phyloP scores from a whole-genome alignment of 1,140 invertebrate species.

The Nasonia vitripennis region DNA sequence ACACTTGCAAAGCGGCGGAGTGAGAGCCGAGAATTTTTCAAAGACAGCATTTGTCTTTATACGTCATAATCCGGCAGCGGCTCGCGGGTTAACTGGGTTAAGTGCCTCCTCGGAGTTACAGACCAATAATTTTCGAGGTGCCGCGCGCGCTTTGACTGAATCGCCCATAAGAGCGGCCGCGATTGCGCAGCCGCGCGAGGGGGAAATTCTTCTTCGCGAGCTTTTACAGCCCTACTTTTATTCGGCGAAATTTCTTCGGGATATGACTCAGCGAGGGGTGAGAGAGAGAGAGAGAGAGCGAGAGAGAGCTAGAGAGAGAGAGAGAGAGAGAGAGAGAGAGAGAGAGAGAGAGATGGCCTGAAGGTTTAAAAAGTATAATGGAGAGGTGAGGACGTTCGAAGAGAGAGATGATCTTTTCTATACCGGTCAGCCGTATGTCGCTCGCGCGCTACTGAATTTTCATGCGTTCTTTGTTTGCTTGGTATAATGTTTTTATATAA shows the following conservation, averaged over 20 bases:
- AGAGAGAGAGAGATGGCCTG: not conserved
- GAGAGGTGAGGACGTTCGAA: not conserved
- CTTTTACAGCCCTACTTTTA: constrained; percentile 14
- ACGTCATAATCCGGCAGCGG: not conserved
- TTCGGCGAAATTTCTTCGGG: not conserved
- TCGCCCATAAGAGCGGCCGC: constrained; percentile 29
- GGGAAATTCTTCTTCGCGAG: constrained; percentile 15
- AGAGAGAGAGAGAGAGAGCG: not conserved
- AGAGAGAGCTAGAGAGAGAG: too few relatives aligned
- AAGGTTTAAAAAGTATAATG: not conserved
- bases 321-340: too few relatives aligned
- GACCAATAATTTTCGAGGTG: constrained; percentile 62
- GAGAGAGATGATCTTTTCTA: too few relatives aligned
- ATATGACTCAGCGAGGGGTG: not conserved
- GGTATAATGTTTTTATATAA: not conserved
- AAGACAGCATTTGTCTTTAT: constrained; percentile 26
- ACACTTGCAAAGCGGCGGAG: constrained; percentile 38
- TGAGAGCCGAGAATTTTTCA: constrained; percentile 53
- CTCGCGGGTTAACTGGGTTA: constrained; percentile 57
- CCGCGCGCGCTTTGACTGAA: constrained; percentile 52
- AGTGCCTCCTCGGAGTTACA: constrained; percentile 59
- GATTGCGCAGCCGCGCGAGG: constrained; percentile 39
- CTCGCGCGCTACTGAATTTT: not conserved
- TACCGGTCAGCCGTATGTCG: too few relatives aligned
- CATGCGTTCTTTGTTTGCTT: not conserved